phyloP scores from a whole-genome alignment of 2,797 vertebrate genomes.

The Tenualosa thibaudeaui region DNA sequence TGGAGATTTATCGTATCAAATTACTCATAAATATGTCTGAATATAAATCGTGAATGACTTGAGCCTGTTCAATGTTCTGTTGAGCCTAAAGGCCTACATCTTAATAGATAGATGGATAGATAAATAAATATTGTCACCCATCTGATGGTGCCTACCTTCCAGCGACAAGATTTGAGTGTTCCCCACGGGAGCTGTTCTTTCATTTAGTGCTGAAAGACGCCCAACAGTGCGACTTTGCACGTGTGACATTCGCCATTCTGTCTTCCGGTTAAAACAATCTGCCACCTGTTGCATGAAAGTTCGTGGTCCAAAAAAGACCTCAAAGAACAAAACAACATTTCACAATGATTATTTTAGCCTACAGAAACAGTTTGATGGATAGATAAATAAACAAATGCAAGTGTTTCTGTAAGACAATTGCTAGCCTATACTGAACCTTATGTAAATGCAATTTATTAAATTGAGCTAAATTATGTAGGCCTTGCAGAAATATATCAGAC shows the following conservation, averaged over 20 bases:
- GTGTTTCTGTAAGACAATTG: background rate
- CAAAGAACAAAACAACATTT: slow-evolving; percentile 12
- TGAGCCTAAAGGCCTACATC: background rate
- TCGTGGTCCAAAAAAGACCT: slow-evolving; percentile 40
- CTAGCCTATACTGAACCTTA: background rate
- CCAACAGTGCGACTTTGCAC: slow-evolving; percentile 31
- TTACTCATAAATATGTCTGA: background rate
- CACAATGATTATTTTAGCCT: background rate
- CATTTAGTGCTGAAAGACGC: slow-evolving; percentile 50
- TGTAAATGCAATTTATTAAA: background rate
- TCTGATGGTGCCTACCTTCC: background rate
- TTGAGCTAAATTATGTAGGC: background rate
- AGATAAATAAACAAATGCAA: background rate
- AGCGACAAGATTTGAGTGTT: background rate
- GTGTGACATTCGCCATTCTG: slow-evolving; percentile 34
- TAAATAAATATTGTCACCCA: background rate
- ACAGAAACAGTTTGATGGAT: background rate
- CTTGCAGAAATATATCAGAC: background rate
- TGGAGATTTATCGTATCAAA: background rate
- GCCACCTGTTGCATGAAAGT: slow-evolving; percentile 59
- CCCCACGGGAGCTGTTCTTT: slow-evolving; percentile 49
- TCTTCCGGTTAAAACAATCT: slow-evolving; percentile 43
- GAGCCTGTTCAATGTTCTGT: background rate
- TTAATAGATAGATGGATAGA: background rate
- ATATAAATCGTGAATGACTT: background rate